Percentiles rank a stretch among this genome's conserved stretches.
These are phyloP conservation scores for Orchesella flavescens DNA, from an alignment of 2,888 invertebrate genomes.

Conservation along the genomic window DNA sequence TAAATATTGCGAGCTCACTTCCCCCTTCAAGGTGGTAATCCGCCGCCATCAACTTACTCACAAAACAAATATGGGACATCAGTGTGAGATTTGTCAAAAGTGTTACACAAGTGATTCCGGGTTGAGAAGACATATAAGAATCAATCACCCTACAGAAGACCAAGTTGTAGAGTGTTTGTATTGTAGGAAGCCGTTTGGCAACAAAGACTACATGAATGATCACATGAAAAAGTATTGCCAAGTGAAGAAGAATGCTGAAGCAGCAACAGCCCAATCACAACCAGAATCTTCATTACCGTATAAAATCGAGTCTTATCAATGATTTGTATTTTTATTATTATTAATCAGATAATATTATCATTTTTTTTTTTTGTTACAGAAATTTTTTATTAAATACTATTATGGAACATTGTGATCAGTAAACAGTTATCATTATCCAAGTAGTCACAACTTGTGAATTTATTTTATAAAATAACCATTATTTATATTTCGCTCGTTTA, in stretches of 20 bases:
- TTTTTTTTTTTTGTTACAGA: no score
- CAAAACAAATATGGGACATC: conserved; percentile 25
- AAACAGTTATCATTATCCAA: no score
- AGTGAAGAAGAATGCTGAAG: background rate
- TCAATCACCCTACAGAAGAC: background rate
- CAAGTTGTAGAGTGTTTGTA: conserved; percentile 1
- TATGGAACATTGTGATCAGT: no score
- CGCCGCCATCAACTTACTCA: conserved; percentile 5
- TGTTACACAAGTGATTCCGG: conserved; percentile 24
- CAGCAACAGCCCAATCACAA: no score
- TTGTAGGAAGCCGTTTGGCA: conserved; percentile 11
- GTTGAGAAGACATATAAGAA: conserved; percentile 5
- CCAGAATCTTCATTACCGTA: no score
- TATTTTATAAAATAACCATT: no score
- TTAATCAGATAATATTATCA: no score
- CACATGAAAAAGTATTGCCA: conserved; percentile 6
- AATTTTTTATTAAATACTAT: no score
- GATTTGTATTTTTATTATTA: no score
- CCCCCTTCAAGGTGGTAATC: conserved; percentile 13
- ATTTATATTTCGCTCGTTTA: no score
- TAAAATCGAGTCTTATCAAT: no score
- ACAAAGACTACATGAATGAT: conserved; percentile 13
- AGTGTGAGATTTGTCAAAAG: conserved; percentile 12
- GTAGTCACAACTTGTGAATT: no score
- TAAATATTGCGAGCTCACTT: conserved; percentile 26